Percentiles rank a stretch among this genome's conserved stretches.
phyloP scores from a whole-genome alignment of 2,113 vertebrate genomes.

The Dasypus novemcinctus region DNA sequence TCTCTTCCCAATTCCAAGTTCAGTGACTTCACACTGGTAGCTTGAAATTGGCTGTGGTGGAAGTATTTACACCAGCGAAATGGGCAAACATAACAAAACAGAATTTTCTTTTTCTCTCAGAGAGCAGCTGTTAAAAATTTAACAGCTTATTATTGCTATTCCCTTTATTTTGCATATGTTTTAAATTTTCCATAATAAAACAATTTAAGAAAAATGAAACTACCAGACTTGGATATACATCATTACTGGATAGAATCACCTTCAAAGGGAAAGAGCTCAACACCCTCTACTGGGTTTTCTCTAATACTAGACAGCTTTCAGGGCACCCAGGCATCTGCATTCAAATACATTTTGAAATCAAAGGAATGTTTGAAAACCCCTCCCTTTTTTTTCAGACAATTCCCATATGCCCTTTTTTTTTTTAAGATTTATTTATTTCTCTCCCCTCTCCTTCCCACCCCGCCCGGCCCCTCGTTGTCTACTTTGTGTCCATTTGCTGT shows the following conservation, averaged over 20 bases:
- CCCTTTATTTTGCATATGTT: not conserved
- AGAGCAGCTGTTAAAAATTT: not conserved
- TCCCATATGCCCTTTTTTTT: no score
- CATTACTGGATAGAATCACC: not conserved
- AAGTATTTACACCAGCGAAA: not conserved
- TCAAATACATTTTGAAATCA: not conserved
- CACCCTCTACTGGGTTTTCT: not conserved
- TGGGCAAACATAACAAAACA: not conserved
- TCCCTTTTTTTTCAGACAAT: not conserved
- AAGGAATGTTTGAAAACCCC: not conserved
- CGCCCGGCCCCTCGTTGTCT: no score
- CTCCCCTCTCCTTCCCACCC: no score
- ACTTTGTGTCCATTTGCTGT: no score
- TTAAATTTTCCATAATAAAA: not conserved
- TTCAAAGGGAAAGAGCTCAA: not conserved
- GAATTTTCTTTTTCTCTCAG: not conserved
- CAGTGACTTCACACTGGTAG: not conserved
- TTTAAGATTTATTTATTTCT: no score
- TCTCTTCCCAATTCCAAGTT: not conserved
- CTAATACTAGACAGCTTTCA: not conserved
- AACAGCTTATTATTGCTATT: not conserved
- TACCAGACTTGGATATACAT: not conserved
- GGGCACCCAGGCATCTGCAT: not conserved
- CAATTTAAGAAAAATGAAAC: not conserved
- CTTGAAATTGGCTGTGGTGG: not conserved